These are phyloP conservation scores for Eudyptes chrysolophus DNA, from an alignment of 2,113 vertebrate species.

Conservation along the genomic window DNA sequence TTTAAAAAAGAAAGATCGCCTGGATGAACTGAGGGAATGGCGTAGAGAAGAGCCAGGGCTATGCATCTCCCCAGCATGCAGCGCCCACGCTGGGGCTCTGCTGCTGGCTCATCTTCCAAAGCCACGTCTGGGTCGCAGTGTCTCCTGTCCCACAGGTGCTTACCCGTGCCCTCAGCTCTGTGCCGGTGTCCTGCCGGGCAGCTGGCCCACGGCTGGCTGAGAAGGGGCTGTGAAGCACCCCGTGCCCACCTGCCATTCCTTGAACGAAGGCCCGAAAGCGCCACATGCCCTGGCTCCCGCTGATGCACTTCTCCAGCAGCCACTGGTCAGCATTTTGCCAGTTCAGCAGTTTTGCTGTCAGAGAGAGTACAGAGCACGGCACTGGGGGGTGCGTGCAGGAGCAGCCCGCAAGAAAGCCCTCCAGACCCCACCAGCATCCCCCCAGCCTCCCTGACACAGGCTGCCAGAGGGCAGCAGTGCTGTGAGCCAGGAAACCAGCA, in stretches of 20 bases:
- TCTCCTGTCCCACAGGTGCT: not conserved
- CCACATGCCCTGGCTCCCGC: conserved; percentile 66
- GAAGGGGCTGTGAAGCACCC: not conserved
- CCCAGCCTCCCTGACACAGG: not conserved
- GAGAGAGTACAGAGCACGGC: not conserved
- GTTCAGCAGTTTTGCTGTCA: conserved; percentile 70
- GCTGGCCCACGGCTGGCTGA: not conserved
- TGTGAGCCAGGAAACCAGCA: not conserved
- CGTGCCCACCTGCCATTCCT: conserved; percentile 61
- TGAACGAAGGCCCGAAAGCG: conserved; percentile 67
- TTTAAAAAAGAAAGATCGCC: not conserved
- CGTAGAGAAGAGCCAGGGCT: not conserved
- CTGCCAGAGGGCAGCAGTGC: not conserved
- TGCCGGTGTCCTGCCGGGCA: rapidly evolving
- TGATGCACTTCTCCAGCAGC: conserved; percentile 73
- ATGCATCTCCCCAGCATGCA: not conserved
- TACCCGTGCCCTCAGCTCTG: not conserved
- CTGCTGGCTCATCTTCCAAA: not conserved
- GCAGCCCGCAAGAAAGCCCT: not conserved
- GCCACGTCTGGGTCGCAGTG: not conserved
- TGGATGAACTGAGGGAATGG: not conserved
- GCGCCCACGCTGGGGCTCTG: not conserved
- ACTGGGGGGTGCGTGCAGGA: not conserved
- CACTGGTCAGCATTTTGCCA: conserved; percentile 67
- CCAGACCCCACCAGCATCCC: not conserved